phyloP scores from a whole-genome alignment of 2,797 vertebrate genomes.

The Argentina silus region DNA sequence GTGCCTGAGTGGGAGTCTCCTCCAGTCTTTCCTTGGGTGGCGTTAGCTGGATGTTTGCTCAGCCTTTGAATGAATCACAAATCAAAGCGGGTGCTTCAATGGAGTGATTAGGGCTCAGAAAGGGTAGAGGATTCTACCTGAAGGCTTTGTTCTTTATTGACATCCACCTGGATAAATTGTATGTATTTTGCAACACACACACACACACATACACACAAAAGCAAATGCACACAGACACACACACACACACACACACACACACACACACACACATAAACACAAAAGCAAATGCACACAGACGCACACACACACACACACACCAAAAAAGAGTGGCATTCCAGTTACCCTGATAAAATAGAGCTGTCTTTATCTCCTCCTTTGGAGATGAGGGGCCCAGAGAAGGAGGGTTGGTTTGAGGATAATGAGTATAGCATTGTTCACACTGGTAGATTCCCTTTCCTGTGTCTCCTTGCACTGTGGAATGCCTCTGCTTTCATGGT shows the following conservation, averaged over 20 bases:
- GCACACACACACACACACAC: constrained; percentile 18
- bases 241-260: constrained; percentile 26
- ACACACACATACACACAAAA: not conserved
- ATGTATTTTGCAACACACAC: constrained; percentile 45
- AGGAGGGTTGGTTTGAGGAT: constrained; percentile 40
- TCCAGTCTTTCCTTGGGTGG: constrained; percentile 59
- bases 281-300: not conserved
- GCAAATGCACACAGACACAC: constrained; percentile 16
- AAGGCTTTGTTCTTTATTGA: constrained; percentile 68
- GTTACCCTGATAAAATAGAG: constrained; percentile 56
- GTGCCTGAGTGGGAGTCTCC: constrained; percentile 55
- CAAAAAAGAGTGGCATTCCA: constrained; percentile 43
- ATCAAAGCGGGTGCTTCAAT: constrained; percentile 75
- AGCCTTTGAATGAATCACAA: constrained; percentile 70
- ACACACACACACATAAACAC: not conserved
- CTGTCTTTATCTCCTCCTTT: constrained; percentile 54
- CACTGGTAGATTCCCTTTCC: constrained; percentile 57
- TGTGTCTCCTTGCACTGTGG: not conserved
- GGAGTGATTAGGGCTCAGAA: constrained; percentile 69
- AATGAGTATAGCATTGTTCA: constrained; percentile 58
- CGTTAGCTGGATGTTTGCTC: constrained; percentile 57
- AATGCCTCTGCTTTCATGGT: constrained; percentile 8
- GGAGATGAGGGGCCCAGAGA: constrained; percentile 27
- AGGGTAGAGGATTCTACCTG: constrained; percentile 68
- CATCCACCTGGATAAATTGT: constrained; percentile 74